phyloP scores from a whole-genome alignment of 2,888 invertebrate species.

The Drosophila kuntzei region DNA sequence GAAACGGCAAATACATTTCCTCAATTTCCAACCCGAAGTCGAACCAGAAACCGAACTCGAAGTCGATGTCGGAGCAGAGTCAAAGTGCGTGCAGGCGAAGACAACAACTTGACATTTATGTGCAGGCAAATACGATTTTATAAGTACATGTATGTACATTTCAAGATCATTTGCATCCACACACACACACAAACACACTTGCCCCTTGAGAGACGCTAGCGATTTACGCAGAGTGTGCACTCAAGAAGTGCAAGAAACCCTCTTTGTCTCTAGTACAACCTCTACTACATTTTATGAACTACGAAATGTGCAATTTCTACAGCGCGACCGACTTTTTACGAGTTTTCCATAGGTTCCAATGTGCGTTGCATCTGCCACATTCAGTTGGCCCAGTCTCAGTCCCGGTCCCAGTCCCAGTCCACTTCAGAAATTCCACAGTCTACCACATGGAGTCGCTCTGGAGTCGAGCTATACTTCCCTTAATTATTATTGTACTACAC shows the following conservation, averaged over 20 bases:
- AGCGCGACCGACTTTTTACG: conserved; percentile 58
- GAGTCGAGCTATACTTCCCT: conserved; percentile 41
- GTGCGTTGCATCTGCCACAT: conserved; percentile 71
- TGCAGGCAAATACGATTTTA: conserved; percentile 65
- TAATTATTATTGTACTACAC: conserved; percentile 35
- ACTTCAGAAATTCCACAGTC: conserved; percentile 73
- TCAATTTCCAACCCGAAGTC: conserved; percentile 39
- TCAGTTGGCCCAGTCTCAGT: conserved; percentile 56
- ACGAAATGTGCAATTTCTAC: conserved; percentile 78
- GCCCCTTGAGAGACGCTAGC: conserved; percentile 41
- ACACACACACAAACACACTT: conserved; percentile 22
- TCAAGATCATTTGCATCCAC: conserved; percentile 75
- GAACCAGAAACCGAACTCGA: neutral
- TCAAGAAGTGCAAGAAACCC: conserved; percentile 38
- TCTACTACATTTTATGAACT: conserved; percentile 67
- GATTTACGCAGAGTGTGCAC: conserved; percentile 45
- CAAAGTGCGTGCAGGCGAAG: conserved; percentile 69
- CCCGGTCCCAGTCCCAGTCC: conserved; percentile 61
- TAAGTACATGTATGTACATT: conserved; percentile 55
- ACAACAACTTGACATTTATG: conserved; percentile 79
- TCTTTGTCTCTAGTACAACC: conserved; percentile 20
- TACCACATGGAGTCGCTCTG: conserved; percentile 71
- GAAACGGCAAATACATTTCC: conserved; percentile 3
- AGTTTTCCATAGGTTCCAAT: conserved; percentile 75
- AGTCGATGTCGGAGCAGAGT: conserved; percentile 21